Conservation (phyloP, 1,140 invertebrate genomes). For the Drosophila sulfurigaster region DNA sequence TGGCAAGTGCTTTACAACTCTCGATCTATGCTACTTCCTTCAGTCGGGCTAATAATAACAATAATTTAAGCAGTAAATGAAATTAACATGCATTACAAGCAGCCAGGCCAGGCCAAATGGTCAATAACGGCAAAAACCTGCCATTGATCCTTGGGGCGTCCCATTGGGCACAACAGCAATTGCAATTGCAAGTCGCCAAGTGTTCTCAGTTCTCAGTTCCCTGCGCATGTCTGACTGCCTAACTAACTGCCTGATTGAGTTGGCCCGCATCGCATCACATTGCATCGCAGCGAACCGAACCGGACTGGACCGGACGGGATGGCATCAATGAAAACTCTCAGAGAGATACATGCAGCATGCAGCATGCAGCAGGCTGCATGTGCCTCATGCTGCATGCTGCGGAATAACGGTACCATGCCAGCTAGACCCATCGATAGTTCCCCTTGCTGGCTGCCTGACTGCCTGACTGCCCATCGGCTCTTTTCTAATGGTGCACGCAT, state of each 20-base stretch:
- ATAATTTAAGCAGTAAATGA: constrained; percentile 76
- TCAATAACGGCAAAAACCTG: constrained; percentile 80
- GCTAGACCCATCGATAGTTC: constrained; percentile 29
- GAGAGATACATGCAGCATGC: constrained; percentile 40
- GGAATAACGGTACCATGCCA: constrained; percentile 66
- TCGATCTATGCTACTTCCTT: background rate
- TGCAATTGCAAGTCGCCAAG: constrained; percentile 36
- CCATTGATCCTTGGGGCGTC: constrained; percentile 80
- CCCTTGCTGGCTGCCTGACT: constrained; percentile 6
- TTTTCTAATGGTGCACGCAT: constrained; percentile 76
- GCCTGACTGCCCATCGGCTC: constrained; percentile 29
- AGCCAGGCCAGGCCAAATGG: constrained; percentile 51
- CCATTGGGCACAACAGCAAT: constrained; percentile 60
- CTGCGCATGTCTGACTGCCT: constrained; percentile 67
- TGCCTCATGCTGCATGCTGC: constrained; percentile 57
- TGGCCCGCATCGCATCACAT: constrained; percentile 59
- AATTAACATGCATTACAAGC: constrained; percentile 77
- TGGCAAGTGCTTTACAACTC: background rate
- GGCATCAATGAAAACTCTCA: constrained; percentile 72
- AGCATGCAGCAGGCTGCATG: background rate
- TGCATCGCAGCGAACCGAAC: constrained; percentile 16
- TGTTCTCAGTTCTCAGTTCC: constrained; percentile 17
- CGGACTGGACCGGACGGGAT: constrained; percentile 35
- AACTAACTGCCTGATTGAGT: constrained; percentile 77
- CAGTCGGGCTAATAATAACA: constrained; percentile 65